These are phyloP conservation scores for Drosophila subobscura DNA, from an alignment of 1,140 invertebrate genomes.

Conservation along the genomic window DNA sequence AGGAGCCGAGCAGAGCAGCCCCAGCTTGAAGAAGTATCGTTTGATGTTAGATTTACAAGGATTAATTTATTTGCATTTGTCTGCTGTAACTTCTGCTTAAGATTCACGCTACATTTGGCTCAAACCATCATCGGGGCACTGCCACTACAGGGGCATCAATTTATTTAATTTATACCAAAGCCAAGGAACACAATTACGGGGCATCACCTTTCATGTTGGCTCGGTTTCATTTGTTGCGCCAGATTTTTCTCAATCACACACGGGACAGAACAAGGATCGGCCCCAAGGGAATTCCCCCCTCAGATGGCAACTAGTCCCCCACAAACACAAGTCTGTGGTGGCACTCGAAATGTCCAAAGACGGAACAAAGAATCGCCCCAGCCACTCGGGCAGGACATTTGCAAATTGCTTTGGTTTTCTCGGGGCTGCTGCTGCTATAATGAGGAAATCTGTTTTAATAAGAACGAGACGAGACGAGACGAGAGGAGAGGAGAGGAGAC, in stretches of 20 bases:
- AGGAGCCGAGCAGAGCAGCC: constrained; percentile 9
- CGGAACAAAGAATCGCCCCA: constrained; percentile 40
- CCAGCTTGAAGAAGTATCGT: constrained; percentile 30
- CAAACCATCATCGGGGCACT: constrained; percentile 34
- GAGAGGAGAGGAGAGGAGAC: constrained; percentile 27
- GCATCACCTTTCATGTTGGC: constrained; percentile 61
- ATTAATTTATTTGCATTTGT: constrained; percentile 64
- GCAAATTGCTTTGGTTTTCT: constrained; percentile 74
- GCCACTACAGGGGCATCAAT: constrained; percentile 16
- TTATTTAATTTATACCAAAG: constrained; percentile 58
- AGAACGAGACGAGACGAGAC: constrained; percentile 19
- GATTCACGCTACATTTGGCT: constrained; percentile 49
- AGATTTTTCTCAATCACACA: constrained; percentile 80
- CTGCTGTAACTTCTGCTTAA: constrained; percentile 30
- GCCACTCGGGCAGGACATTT: constrained; percentile 55
- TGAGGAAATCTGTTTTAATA: constrained; percentile 81
- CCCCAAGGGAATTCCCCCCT: constrained; percentile 20
- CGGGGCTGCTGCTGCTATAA: constrained; percentile 43
- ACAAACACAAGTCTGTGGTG: constrained; percentile 48
- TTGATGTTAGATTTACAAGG: constrained; percentile 64
- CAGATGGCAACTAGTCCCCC: constrained; percentile 59
- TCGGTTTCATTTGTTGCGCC: constrained; percentile 77
- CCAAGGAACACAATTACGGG: constrained; percentile 52
- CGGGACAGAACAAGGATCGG: constrained; percentile 15
- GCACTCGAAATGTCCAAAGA: constrained; percentile 22